phyloP scores from a whole-genome alignment of 2,113 vertebrate genomes.

The Phoenicopterus ruber region DNA sequence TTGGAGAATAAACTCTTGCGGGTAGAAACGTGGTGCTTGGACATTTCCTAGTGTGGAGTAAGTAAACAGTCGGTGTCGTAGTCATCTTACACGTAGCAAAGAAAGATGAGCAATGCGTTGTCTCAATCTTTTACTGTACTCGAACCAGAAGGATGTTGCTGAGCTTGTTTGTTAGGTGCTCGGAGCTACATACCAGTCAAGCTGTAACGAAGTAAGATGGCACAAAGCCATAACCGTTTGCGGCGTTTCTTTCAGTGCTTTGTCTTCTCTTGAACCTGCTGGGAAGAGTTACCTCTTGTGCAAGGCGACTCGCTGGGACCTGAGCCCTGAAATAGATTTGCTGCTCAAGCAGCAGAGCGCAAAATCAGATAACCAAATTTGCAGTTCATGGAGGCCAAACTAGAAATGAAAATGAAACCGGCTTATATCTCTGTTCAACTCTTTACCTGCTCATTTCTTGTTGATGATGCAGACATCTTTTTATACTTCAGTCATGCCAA shows the following conservation, averaged over 20 bases:
- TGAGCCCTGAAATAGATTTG: background rate
- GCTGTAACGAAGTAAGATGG: background rate
- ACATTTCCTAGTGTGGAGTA: background rate
- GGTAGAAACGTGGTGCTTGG: background rate
- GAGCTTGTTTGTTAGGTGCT: background rate
- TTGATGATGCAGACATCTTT: background rate
- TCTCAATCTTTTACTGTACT: background rate
- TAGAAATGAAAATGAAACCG: background rate
- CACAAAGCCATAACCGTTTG: background rate
- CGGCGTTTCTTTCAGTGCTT: accelerated
- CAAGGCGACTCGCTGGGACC: background rate
- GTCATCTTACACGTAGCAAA: background rate
- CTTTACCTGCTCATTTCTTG: background rate
- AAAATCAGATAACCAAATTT: background rate
- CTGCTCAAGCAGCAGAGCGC: background rate
- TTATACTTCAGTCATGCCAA: background rate
- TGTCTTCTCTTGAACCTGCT: background rate
- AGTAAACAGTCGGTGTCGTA: background rate
- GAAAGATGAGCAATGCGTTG: background rate
- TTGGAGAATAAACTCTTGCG: background rate
- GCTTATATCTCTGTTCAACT: background rate
- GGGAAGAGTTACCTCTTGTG: background rate
- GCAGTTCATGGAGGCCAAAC: background rate
- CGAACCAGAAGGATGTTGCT: background rate
- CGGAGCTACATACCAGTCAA: background rate